phyloP scores from a whole-genome alignment of 2,113 vertebrate genomes.

The Anolis carolinensis region DNA sequence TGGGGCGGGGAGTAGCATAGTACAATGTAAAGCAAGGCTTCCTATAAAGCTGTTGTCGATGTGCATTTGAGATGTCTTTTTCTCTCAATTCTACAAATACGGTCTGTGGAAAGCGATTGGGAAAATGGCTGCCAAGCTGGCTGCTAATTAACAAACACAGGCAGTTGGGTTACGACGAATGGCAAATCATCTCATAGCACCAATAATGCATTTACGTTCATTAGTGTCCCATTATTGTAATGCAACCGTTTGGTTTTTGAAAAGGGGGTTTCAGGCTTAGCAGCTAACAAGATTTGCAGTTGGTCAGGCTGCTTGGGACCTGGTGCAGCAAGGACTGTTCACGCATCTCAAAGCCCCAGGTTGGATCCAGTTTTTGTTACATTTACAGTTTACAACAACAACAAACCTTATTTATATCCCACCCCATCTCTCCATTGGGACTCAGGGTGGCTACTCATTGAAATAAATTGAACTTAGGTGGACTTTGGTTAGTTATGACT shows the following conservation, averaged over 20 bases:
- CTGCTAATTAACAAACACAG: neutral
- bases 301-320: neutral
- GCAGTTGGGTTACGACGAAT: neutral
- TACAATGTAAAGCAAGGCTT: too few relatives aligned
- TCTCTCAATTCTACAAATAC: neutral
- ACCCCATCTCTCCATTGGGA: too few relatives aligned
- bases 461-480: too few relatives aligned
- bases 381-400: too few relatives aligned
- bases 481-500: too few relatives aligned
- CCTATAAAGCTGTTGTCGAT: neutral
- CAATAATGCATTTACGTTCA: neutral
- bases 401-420: too few relatives aligned
- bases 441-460: too few relatives aligned
- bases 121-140: neutral
- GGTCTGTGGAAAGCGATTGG: neutral
- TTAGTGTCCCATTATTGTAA: neutral
- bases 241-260: neutral
- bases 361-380: neutral
- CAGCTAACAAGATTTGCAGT: neutral
- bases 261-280: neutral
- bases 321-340: neutral
- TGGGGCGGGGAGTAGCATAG: too few relatives aligned
- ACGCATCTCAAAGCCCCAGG: neutral
- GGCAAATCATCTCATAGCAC: neutral
- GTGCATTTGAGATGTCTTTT: neutral